These are phyloP conservation scores for Myocastor coypus DNA, from an alignment of 2,113 vertebrate genomes.

Conservation along the genomic window DNA sequence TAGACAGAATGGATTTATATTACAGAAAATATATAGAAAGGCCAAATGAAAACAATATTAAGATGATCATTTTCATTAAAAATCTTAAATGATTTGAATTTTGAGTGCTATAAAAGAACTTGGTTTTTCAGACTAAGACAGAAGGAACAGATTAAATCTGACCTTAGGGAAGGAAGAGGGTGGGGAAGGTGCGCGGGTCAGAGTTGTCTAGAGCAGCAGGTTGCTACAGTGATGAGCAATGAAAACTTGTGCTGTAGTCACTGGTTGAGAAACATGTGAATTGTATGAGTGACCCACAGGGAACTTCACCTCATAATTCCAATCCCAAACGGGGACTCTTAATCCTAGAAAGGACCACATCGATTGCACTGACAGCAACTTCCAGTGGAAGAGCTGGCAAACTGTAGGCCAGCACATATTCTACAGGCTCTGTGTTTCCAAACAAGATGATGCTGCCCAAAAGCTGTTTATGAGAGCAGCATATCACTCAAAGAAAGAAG, in stretches of 20 bases:
- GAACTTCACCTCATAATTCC: neutral
- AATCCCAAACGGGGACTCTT: neutral
- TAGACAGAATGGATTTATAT: neutral
- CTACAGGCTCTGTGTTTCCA: no score
- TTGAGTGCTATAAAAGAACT: neutral
- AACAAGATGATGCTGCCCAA: neutral
- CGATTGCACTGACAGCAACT: neutral
- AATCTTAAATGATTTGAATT: neutral
- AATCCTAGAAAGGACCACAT: neutral
- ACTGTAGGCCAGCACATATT: no score
- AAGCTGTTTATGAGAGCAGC: neutral
- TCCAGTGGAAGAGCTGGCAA: neutral
- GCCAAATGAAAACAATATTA: neutral
- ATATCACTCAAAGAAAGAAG: neutral
- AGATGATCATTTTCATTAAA: neutral
- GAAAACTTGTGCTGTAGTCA: constrained; percentile 68
- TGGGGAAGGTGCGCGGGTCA: neutral
- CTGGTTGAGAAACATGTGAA: constrained; percentile 65
- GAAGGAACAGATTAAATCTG: neutral
- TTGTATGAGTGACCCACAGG: neutral
- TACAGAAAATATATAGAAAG: neutral
- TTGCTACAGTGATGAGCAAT: constrained; percentile 41
- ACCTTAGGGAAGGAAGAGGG: neutral
- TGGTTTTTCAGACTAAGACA: neutral
- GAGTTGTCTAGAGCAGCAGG: neutral